Conservation (phyloP, 2,797 vertebrate genomes). For the Danio kyathit region DNA sequence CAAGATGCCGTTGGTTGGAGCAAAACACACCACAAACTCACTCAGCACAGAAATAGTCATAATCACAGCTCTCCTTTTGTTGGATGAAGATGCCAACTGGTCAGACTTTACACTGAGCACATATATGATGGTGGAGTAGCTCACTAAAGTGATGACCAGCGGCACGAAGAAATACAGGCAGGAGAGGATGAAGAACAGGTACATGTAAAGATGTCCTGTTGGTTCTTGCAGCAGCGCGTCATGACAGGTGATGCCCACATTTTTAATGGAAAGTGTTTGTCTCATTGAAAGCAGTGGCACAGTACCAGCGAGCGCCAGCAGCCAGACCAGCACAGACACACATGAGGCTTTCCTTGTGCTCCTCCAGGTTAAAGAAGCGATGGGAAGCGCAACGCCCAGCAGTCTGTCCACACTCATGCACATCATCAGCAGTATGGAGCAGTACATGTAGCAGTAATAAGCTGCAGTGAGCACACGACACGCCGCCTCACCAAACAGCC, state of each 20-base stretch:
- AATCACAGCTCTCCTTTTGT: constrained; percentile 81
- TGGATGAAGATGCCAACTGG: constrained; percentile 75
- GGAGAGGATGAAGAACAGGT: constrained; percentile 83
- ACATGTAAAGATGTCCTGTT: constrained; percentile 63
- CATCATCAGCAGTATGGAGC: constrained; percentile 87
- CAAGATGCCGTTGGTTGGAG: constrained; percentile 86
- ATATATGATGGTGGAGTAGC: too few species aligned
- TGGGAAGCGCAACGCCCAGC: constrained; percentile 88
- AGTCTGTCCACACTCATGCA: constrained; percentile 89
- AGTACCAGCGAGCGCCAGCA: constrained; percentile 77
- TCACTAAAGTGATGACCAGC: too few species aligned
- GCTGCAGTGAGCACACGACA: constrained; percentile 85
- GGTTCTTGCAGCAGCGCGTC: constrained; percentile 74
- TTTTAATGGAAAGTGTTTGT: constrained; percentile 75
- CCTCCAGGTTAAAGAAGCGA: constrained; percentile 87
- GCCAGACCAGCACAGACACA: constrained; percentile 83
- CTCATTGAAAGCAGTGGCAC: constrained; percentile 82
- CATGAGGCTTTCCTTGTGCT: constrained; percentile 69
- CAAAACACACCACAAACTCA: constrained; percentile 89
- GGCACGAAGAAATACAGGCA: constrained; percentile 79
- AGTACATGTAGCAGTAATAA: constrained; percentile 94
- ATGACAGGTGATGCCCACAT: constrained; percentile 87
- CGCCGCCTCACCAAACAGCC: constrained; percentile 82
- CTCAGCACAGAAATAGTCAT: constrained; percentile 84
- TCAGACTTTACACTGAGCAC: too few species aligned